Base-by-base conservation (phyloP, 2,797 vertebrate species). In the Lepilemur ruficaudatus region DNA sequence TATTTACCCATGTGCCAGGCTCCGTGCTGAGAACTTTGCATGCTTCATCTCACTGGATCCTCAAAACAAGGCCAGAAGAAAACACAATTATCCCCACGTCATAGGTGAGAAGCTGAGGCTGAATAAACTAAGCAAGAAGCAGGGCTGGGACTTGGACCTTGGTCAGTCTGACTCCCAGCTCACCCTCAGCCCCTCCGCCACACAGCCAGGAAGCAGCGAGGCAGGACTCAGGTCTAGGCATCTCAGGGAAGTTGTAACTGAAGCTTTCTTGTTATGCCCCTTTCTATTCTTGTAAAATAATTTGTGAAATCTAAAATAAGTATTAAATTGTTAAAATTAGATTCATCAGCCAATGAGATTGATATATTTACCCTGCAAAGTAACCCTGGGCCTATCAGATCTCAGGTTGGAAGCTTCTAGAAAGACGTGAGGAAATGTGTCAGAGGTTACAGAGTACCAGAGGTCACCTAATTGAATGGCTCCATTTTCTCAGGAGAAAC, bases 81-180 rank as follows among this genome's bases (percentile, higher is more conserved):
- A 75, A 82, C 41, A n/a, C 13, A 17, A 4, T 32, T n/a, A 17
- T 46, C 25, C 75, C 69, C 20, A 52, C 12, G 0, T 25, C 76
- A 73, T 30, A 97, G 69, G 91, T 94, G 78, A 96, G 80, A 89
- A 25, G 10, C 17, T 8, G 38, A 91, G 25, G 30, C 69, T 63
- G 9, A 57, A 67, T 78, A 83, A 72, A 22, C 4, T 10, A 2
- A 96, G 72, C 23, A 25, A 76, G 15, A 28, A 2, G 17, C 67
- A 85, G 38, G 17, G 61, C 35, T 50, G 46, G 79, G 50, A 48
- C 38, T 32, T 41, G n/a, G 43, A 14, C n/a, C 30, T 48, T 88
- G 59, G 18, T 4, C 4, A 8, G 35, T 72, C 22, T n/a, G 69
- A 89, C n/a, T 59, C 76, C 38, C 61, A 67, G 48, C 30, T 83